These are phyloP conservation scores for Prolemur simus DNA, from an alignment of 2,113 vertebrate species.

Conservation along the genomic window DNA sequence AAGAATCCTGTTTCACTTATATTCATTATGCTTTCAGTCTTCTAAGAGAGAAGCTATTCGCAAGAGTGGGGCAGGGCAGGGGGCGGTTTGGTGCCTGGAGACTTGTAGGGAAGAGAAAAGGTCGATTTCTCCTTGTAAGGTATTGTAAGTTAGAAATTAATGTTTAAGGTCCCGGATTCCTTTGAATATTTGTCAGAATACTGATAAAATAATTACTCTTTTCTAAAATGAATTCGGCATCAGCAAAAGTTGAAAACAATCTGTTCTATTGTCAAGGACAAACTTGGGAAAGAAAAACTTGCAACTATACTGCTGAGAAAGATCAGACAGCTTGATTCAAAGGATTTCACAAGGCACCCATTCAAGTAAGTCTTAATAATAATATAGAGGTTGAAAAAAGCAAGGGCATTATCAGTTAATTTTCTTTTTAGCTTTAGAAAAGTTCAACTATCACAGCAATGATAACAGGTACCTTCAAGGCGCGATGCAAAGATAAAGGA, in stretches of 20 bases:
- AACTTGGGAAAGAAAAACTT: constrained; percentile 56
- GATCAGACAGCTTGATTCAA: constrained; percentile 66
- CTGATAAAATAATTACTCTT: background rate
- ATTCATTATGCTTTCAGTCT: constrained; percentile 43
- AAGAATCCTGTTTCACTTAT: background rate
- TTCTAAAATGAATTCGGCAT: background rate
- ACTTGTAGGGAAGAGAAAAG: constrained; percentile 65
- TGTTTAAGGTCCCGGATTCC: background rate
- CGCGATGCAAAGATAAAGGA: background rate
- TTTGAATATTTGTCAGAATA: background rate
- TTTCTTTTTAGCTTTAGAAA: constrained; percentile 23
- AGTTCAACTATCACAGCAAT: background rate
- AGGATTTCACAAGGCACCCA: constrained; percentile 35
- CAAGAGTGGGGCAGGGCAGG: background rate
- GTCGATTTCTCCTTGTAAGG: constrained; percentile 51
- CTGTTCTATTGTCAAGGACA: constrained; percentile 62
- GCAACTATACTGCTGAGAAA: constrained; percentile 58
- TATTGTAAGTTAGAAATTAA: background rate
- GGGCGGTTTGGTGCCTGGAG: background rate
- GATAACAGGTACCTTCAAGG: background rate
- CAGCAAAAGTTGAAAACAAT: background rate
- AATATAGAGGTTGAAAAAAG: background rate
- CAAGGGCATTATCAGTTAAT: background rate
- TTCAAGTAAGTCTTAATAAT: constrained; percentile 4
- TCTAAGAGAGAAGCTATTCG: background rate